Evolutionary conservation across 2,113 vertebrate species (phyloP).

Genomic region (Thamnophis sirtalis): DNA sequence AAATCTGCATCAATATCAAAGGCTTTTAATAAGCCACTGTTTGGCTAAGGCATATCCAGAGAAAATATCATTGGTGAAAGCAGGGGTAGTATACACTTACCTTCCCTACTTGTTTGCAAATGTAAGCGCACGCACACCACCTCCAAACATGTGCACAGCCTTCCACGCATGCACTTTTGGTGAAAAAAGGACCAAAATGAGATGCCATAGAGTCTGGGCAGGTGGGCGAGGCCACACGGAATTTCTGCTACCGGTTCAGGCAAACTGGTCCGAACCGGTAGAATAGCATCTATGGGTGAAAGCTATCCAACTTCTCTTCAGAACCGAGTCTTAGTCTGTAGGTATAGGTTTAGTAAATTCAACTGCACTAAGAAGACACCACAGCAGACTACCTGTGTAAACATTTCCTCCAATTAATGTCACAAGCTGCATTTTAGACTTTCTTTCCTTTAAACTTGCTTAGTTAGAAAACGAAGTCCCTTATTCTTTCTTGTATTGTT

Average conservation of each 20-base stretch:
- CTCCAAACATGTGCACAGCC: too few relatives aligned
- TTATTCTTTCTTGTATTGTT: constrained; percentile 67
- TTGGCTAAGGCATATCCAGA: fast-evolving
- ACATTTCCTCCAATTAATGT: neutral
- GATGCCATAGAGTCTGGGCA: too few relatives aligned
- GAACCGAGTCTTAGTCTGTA: neutral
- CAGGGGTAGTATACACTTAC: too few relatives aligned
- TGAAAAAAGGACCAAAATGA: too few relatives aligned
- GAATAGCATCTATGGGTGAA: too few relatives aligned
- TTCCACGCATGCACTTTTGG: too few relatives aligned
- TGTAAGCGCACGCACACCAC: too few relatives aligned
- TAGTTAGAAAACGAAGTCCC: neutral
- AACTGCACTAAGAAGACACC: neutral
- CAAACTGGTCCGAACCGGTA: too few relatives aligned
- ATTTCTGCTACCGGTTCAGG: too few relatives aligned
- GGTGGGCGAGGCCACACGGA: too few relatives aligned
- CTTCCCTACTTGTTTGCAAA: too few relatives aligned
- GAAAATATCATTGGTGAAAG: neutral
- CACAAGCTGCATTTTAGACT: neutral
- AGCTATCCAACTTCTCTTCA: neutral
- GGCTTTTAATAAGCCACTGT: neutral
- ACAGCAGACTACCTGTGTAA: neutral
- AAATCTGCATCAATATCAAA: fast-evolving
- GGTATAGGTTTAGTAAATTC: neutral
- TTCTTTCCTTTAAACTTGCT: neutral